Evolutionary conservation across 2,888 invertebrate genomes (phyloP).

Genomic region (Hirudinaria manillensis): DNA sequence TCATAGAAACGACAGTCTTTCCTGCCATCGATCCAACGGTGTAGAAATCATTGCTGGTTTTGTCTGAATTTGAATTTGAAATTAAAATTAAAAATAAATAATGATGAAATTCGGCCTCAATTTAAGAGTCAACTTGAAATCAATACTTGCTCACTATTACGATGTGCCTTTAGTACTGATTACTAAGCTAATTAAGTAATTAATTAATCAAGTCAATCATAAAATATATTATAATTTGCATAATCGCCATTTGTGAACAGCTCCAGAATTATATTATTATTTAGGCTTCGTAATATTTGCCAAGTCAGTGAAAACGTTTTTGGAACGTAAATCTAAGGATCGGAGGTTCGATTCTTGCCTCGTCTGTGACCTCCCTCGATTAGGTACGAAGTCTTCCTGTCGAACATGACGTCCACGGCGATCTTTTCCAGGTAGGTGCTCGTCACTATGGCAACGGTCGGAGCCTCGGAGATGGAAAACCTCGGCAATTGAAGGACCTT

Average conservation of each 20-base stretch:
- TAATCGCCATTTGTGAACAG: not conserved
- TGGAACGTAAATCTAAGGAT: too few species aligned
- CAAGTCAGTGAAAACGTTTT: too few species aligned
- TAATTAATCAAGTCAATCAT: too few species aligned
- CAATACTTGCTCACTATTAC: too few species aligned
- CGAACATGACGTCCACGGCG: constrained; percentile 95
- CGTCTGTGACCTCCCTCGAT: constrained; percentile 53
- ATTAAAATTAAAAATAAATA: not conserved
- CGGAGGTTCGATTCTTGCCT: too few species aligned
- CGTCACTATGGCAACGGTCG: constrained; percentile 94
- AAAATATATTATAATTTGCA: too few species aligned
- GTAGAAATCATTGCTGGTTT: constrained; percentile 83
- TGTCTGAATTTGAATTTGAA: not conserved
- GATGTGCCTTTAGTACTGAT: too few species aligned
- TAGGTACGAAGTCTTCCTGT: constrained; percentile 90
- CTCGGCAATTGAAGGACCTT: constrained; percentile 90
- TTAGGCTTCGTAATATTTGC: too few species aligned
- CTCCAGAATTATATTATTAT: not conserved
- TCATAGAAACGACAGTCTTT: constrained; percentile 94
- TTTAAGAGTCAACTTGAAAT: too few species aligned
- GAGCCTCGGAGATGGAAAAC: constrained; percentile 79
- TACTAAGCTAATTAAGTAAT: too few species aligned
- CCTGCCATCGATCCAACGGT: constrained; percentile 90
- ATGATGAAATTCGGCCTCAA: too few species aligned
- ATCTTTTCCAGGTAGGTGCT: constrained; percentile 94